These are phyloP conservation scores for Diprion similis DNA, from an alignment of 1,140 invertebrate species.

Conservation along the genomic window DNA sequence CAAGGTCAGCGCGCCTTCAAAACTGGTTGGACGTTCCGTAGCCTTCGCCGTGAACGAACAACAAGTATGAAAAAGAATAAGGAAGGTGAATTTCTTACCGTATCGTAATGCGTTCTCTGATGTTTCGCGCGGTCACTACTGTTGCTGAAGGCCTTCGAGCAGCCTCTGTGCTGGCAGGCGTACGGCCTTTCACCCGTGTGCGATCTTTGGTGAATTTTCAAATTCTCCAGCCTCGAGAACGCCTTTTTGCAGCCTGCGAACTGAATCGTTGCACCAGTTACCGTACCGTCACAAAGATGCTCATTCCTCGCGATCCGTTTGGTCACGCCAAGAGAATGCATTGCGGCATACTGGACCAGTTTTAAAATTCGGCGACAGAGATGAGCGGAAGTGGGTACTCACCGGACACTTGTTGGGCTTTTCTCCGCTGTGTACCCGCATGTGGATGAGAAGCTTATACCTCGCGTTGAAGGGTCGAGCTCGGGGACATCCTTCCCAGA, in stretches of 20 bases:
- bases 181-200: conserved; percentile 92
- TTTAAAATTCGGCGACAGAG: too few relatives aligned
- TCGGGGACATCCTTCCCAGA: conserved; percentile 88
- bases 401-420: conserved; percentile 97
- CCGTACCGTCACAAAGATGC: background rate
- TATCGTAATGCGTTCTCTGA: conserved; percentile 94
- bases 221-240: conserved; percentile 93
- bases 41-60: background rate
- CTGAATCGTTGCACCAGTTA: conserved; percentile 62
- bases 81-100: conserved; percentile 70
- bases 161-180: conserved; percentile 83
- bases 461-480: conserved; percentile 92
- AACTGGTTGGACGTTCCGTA: background rate
- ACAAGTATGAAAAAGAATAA: background rate
- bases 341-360: too few relatives aligned
- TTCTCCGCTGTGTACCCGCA: conserved; percentile 94
- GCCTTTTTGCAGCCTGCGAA: conserved; percentile 91
- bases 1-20: background rate
- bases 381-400: conserved; percentile 57
- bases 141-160: conserved; percentile 94
- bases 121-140: conserved; percentile 97
- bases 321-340: background rate
- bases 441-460: conserved; percentile 96
- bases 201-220: conserved; percentile 95
- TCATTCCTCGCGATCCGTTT: background rate